Evolutionary conservation across 2,888 invertebrate species (phyloP), one percentile per base, ranked within the genome.

Genomic region (Eledona agricola): DNA sequence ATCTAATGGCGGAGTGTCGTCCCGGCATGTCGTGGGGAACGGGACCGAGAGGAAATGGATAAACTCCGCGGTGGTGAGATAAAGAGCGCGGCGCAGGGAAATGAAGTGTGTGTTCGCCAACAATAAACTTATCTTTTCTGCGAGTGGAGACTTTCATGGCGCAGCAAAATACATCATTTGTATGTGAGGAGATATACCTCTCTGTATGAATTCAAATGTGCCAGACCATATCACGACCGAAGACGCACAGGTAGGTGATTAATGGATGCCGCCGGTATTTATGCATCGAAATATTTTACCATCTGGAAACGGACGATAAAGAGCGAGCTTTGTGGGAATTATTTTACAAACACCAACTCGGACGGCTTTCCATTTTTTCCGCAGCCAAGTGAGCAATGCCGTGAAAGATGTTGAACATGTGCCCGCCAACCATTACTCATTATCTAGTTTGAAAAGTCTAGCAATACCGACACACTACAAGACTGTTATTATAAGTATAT

Each of bases 121-220:
- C 73, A 74, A 74, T 74, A 74, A 72, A 74, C 73, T 74, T 74
- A 74, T 74, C 74, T 74, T 72, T 73, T 73, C 72, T 72, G 68
- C 71, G 70, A 72, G 68, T 72, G 71, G 70, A 71, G 70, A 72
- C 71, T 70, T 71, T 67, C 67, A 69, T 65, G 63, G 66, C 65
- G 66, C 49, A 64, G 70, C 71, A 71, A 74, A 73, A 74, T 74
- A 73, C 72, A 73, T 74, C 74, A 74, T 75, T 75, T 74, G 73
- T 74, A 74, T 73, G 72, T 73, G 70, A n/a, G 20, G 20, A 19
- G 67, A 71, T 70, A 73, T 72, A 72, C 70, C 69, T 68, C 68
- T 70, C 67, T 66, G 70, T 66, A 69, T 71, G 70, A 72, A 72
- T 72, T 70, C 62, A 58, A 58, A 58, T 60, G 61, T 52, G 54